phyloP scores from a whole-genome alignment of 2,888 invertebrate genomes.

The Eledone cirrhosa region DNA sequence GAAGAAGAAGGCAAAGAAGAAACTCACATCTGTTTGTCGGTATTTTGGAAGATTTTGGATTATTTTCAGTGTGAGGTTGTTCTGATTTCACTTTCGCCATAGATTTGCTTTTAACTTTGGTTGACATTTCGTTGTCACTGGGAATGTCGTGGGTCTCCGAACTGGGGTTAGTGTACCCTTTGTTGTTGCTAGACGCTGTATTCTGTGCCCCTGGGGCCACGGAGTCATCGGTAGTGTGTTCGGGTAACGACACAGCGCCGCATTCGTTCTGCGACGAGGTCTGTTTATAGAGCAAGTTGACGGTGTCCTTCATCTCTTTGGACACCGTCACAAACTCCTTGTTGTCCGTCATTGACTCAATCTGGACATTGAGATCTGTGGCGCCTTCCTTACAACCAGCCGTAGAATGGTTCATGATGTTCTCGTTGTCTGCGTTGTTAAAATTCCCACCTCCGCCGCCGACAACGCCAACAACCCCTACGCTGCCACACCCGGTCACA shows the following conservation, averaged over 20 bases:
- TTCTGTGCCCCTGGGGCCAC: neutral
- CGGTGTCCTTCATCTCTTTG: conserved; percentile 41
- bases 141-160: neutral
- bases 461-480: neutral
- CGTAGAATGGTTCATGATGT: no score
- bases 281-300: conserved; percentile 39
- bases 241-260: conserved; percentile 16
- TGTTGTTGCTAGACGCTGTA: neutral
- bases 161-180: neutral
- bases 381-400: no score
- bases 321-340: conserved; percentile 27
- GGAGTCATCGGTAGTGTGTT: neutral
- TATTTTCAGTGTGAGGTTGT: conserved; percentile 14
- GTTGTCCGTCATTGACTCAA: conserved; percentile 12
- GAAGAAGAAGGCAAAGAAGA: no score
- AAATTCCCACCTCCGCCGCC: no score
- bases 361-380: neutral
- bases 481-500: neutral
- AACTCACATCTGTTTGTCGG: conserved; percentile 2
- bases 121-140: neutral
- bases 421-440: no score
- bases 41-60: conserved; percentile 15
- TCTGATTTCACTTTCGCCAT: neutral
- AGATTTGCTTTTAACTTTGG: neutral
- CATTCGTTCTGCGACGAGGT: conserved; percentile 14